Conservation (phyloP, 2,113 vertebrate species). For the Sus scrofa region DNA sequence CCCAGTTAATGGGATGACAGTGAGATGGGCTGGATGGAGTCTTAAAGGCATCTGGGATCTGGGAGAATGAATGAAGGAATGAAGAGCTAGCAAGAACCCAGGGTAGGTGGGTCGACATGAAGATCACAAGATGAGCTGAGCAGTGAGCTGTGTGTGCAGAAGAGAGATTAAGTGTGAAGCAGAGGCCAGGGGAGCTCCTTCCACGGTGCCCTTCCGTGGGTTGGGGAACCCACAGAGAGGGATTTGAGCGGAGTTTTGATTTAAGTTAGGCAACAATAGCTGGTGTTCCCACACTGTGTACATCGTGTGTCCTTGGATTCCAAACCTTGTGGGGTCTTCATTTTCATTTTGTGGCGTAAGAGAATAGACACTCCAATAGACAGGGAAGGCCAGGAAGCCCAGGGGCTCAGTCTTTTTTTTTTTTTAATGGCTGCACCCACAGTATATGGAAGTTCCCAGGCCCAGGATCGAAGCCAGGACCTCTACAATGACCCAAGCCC, state of each 20-base stretch:
- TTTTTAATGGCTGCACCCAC: too few relatives aligned
- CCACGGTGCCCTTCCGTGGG: background rate
- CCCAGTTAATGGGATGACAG: background rate
- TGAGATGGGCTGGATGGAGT: background rate
- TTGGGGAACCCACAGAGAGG: background rate
- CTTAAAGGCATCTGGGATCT: background rate
- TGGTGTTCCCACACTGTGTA: background rate
- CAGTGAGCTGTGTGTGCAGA: background rate
- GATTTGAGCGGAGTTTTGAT: background rate
- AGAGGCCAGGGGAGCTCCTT: background rate
- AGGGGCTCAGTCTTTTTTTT: background rate
- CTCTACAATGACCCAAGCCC: too few relatives aligned
- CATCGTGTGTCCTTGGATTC: background rate
- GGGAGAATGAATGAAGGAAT: background rate
- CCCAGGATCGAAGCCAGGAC: too few relatives aligned
- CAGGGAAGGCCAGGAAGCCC: background rate
- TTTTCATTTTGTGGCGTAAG: background rate
- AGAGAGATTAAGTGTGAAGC: background rate
- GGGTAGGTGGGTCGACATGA: background rate
- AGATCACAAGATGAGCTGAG: background rate
- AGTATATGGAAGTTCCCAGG: too few relatives aligned
- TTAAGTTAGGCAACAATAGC: background rate
- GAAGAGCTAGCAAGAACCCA: background rate
- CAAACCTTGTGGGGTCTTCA: background rate
- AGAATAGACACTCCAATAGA: background rate